Evolutionary conservation across 2,797 vertebrate genomes (phyloP), one percentile per base, ranked within the genome.

Genomic region (Arctocebus calabarensis): DNA sequence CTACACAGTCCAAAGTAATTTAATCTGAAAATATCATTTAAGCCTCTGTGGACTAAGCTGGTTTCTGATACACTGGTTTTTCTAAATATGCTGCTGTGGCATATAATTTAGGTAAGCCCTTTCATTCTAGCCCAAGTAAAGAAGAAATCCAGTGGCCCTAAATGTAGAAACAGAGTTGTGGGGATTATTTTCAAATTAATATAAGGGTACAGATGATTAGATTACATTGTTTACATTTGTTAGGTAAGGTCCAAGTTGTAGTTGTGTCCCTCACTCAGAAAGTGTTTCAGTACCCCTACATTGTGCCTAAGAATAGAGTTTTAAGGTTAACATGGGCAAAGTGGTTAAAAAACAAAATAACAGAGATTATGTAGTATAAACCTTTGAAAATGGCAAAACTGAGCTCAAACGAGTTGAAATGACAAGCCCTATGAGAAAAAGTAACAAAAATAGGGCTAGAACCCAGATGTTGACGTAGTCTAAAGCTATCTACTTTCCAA

Each of bases 401-500:
- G 62, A 91, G 32, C 88, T 97, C 37, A 79, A 48, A 95, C 74
- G 52, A 88, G 40, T 94, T 75, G 64, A 82, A 66, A 61, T 45
- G 55, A 78, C 68, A 34, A 43, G 5, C 19, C 43, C 12, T 55
- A 29, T 86, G 48, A 75, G 37, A 59, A 89, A 87, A 68, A 22
- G 27, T 84, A 57, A 77, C 37, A 61, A 94, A 95, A 86, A 85
- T 74, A 96, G 94, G 73, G 73, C 79, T 88, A 45, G 61, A 61
- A 27, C 40, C 75, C 88, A 93, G 90, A 82, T 94, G 4, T n/a
- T 87, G 78, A 84, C 81, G 52, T 40, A 91, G 48, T 88, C 87
- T 84, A 88, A 92, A 94, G 75, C 94, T 81, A 43, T 83, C 91
- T 94, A 78, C 59, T 95, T 95, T 96, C 81, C 78, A 97, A 91